Evolutionary conservation across 1,140 invertebrate species (phyloP).

Genomic region (Trichoplusia ni): DNA sequence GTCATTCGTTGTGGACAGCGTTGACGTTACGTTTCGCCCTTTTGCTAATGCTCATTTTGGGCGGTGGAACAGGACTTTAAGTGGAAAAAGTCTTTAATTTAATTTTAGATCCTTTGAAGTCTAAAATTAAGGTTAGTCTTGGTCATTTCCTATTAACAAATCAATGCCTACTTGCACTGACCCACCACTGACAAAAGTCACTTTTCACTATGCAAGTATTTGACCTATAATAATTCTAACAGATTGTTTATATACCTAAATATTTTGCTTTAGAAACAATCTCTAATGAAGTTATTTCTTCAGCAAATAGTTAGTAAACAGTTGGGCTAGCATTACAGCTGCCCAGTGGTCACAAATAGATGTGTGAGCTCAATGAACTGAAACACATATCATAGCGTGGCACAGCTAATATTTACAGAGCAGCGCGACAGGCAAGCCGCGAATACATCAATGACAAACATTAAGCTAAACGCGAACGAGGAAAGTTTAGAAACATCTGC

Average conservation of each 20-base stretch:
- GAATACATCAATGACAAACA: conserved; percentile 37
- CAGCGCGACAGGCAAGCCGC: conserved; percentile 23
- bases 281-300: not conserved
- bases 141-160: not conserved
- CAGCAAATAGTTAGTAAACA: conserved; percentile 19
- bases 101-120: conserved; percentile 9
- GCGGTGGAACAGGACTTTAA: conserved; percentile 22
- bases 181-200: no score
- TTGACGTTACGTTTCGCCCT: conserved; percentile 61
- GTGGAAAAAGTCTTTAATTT: conserved; percentile 41
- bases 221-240: no score
- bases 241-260: no score
- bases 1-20: conserved; percentile 65
- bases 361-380: conserved; percentile 61
- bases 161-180: not conserved
- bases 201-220: not conserved
- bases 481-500: conserved; percentile 1
- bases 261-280: not conserved
- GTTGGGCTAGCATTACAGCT: conserved; percentile 24
- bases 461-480: not conserved
- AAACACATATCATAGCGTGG: conserved; percentile 48
- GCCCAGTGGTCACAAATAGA: conserved; percentile 56
- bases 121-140: not conserved
- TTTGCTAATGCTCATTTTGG: conserved; percentile 44
- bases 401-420: conserved; percentile 62